Evolutionary conservation across 2,888 invertebrate genomes (phyloP).

Genomic region (Loripinus fragilis): DNA sequence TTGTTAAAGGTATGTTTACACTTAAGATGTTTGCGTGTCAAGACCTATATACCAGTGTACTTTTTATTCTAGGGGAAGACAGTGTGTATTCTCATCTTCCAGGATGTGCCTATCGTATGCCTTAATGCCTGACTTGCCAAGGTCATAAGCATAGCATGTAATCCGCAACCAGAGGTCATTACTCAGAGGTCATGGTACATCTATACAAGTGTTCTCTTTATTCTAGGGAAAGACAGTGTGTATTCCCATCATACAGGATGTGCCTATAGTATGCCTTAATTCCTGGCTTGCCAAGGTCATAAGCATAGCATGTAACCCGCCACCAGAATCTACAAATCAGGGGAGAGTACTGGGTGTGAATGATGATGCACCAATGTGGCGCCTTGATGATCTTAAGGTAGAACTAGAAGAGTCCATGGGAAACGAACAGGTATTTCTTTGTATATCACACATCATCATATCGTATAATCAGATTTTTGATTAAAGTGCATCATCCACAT

Average conservation of each 20-base stretch:
- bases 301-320: constrained; percentile 37
- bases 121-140: constrained; percentile 42
- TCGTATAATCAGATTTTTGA: no score
- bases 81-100: constrained; percentile 17
- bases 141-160: constrained; percentile 31
- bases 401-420: constrained; percentile 24
- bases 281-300: constrained; percentile 43
- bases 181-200: no score
- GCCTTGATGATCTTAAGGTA: constrained; percentile 29
- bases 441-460: not conserved
- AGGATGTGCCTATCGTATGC: constrained; percentile 34
- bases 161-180: constrained; percentile 37
- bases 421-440: constrained; percentile 19
- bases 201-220: no score
- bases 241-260: constrained; percentile 31
- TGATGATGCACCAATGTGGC: constrained; percentile 45
- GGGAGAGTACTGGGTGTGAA: constrained; percentile 32
- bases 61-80: constrained; percentile 40
- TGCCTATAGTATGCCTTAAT: constrained; percentile 27
- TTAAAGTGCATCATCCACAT: no score
- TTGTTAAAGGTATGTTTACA: no score
- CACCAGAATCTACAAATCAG: constrained; percentile 26
- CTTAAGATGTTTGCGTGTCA: no score
- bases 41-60: no score
- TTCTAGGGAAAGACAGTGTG: constrained; percentile 39